Evolutionary conservation across 1,140 invertebrate genomes (phyloP).

Genomic region (Vanessa tameamea): DNA sequence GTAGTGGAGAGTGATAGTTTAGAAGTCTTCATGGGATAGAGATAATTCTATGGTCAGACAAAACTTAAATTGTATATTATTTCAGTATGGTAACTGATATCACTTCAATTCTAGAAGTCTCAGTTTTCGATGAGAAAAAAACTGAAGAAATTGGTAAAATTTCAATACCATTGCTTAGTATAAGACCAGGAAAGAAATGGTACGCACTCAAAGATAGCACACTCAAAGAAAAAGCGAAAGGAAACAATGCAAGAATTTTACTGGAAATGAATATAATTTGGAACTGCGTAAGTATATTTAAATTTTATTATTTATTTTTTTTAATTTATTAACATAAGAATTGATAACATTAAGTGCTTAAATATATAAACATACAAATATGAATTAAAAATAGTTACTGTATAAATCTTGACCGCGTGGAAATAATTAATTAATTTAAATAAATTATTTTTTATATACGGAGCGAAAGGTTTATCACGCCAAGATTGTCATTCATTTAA

Average conservation of each 20-base stretch:
- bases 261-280: conserved; percentile 94
- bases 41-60: conserved; percentile 63
- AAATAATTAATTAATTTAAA: too few species aligned
- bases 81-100: conserved; percentile 96
- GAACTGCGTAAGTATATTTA: conserved; percentile 86
- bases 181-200: conserved; percentile 95
- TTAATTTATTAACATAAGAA: too few species aligned
- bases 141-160: conserved; percentile 97
- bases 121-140: conserved; percentile 97
- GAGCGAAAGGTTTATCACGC: conserved; percentile 90
- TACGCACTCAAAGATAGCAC: conserved; percentile 98
- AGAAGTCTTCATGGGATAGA: conserved; percentile 61
- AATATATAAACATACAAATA: too few species aligned
- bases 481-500: conserved; percentile 95
- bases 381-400: too few species aligned
- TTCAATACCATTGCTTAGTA: conserved; percentile 91
- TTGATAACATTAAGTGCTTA: too few species aligned
- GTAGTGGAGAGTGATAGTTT: conserved; percentile 45
- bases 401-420: too few species aligned
- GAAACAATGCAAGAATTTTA: conserved; percentile 83
- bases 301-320: neutral
- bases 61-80: conserved; percentile 25
- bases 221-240: conserved; percentile 91
- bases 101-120: conserved; percentile 95
- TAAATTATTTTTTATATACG: conserved; percentile 75